Base-by-base conservation (phyloP, 2,113 vertebrate genomes). In the Budorcas taxicolor region DNA sequence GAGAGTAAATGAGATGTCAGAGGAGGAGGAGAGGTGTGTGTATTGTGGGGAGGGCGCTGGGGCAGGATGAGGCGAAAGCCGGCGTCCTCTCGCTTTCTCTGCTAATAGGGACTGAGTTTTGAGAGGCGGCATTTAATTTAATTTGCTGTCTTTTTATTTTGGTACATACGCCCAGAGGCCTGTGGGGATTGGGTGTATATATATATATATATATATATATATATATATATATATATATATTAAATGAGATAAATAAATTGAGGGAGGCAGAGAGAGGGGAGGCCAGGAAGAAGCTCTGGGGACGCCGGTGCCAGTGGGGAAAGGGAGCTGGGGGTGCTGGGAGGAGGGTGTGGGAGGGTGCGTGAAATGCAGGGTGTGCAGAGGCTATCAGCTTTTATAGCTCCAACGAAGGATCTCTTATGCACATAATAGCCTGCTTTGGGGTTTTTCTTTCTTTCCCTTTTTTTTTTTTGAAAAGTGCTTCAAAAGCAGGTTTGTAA, bases 131-230 rank as follows among this genome's bases (percentile, higher is more conserved):
- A 87, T 97, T 98, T 98, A 97, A 98, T 98, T 96, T 94, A 98
- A 97, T 98, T 97, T 98, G 97, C 86, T 93, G 96, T 91, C 95
- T 94, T 98, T 97, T 97, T 97, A 98, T 97, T 98, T 98, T 52
- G 83, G 96, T 98, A 94, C 97, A 67, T 62, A 89, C 0, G 8
- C 96, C 92, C 88, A 93, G 91, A 93, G 71, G 97, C 94, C 91
- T 94, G 82, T 47, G 83, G 88, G 94, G 88, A 97, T 78, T 82
- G 67, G 97, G 78, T 97, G 76, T 92, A 25, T 93, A 3, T 91
- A 57, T 57, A 53, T 53, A 52, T 53, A 50, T 50, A 47, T 47
- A 45, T 45, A 40, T 92, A 31, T 92, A 7, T 90, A 45, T 45
- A 47, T 10, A 50, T 14, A 50, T 14, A 50, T 14, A 14, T 5